phyloP scores from a whole-genome alignment of 2,113 vertebrate species.

The Okapia johnstoni region DNA sequence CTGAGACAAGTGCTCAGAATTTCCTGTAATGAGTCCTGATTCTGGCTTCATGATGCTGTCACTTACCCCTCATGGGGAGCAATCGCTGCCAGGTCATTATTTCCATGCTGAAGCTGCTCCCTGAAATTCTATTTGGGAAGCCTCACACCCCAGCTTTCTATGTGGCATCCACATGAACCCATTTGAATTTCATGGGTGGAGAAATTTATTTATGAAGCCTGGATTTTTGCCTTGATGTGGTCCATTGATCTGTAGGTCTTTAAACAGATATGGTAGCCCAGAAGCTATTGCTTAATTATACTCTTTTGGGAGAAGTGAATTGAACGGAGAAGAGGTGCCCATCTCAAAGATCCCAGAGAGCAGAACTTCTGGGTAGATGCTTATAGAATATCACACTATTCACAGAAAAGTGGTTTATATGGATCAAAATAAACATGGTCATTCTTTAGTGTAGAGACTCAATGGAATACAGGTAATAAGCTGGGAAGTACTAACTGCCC shows the following conservation, averaged over 20 bases:
- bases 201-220: constrained; percentile 42
- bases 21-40: constrained; percentile 37
- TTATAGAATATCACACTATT: background rate
- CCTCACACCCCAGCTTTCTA: background rate
- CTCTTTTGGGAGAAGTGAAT: background rate
- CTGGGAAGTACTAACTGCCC: background rate
- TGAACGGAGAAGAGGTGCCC: background rate
- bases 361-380: background rate
- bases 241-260: background rate
- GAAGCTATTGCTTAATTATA: constrained; percentile 4
- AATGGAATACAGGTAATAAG: background rate
- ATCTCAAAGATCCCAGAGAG: background rate
- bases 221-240: background rate
- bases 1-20: constrained; percentile 11
- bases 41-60: background rate
- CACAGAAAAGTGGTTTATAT: background rate
- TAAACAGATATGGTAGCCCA: background rate
- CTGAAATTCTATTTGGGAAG: background rate
- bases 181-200: constrained; percentile 57
- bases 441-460: background rate
- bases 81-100: background rate
- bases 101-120: background rate
- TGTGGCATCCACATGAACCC: constrained; percentile 23
- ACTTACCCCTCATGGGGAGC: background rate
- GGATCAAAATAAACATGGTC: background rate